These are phyloP conservation scores for Periparus ater DNA, from an alignment of 2,797 vertebrate species.

Conservation along the genomic window DNA sequence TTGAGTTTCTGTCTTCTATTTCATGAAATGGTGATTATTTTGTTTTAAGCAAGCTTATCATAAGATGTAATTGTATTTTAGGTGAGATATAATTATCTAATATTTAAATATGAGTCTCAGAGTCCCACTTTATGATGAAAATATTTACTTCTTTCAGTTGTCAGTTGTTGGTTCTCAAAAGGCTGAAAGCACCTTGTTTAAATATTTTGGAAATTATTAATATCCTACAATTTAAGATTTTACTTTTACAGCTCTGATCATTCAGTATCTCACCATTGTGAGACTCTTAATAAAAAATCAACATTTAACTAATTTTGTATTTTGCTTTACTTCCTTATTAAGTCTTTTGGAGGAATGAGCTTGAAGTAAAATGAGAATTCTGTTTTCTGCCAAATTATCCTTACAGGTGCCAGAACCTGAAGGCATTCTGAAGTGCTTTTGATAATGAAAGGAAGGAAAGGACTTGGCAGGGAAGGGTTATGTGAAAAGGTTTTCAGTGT, in stretches of 20 bases:
- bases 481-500: background rate
- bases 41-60: background rate
- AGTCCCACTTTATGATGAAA: background rate
- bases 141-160: background rate
- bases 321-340: background rate
- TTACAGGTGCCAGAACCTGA: background rate
- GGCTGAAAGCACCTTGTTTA: background rate
- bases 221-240: background rate
- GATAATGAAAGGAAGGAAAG: background rate
- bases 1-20: background rate
- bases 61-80: background rate
- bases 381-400: background rate
- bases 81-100: background rate
- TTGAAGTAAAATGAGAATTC: background rate
- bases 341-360: background rate
- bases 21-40: background rate
- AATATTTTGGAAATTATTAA: background rate
- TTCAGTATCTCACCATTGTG: background rate
- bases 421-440: background rate
- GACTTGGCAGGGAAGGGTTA: background rate
- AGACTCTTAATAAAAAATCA: background rate
- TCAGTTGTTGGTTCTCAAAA: background rate
- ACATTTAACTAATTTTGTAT: background rate
- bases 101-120: background rate
- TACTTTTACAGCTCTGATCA: background rate